Percentiles rank a stretch among this genome's conserved stretches.
phyloP scores from a whole-genome alignment of 1,140 invertebrate species.

The Chrysopa pallens region DNA sequence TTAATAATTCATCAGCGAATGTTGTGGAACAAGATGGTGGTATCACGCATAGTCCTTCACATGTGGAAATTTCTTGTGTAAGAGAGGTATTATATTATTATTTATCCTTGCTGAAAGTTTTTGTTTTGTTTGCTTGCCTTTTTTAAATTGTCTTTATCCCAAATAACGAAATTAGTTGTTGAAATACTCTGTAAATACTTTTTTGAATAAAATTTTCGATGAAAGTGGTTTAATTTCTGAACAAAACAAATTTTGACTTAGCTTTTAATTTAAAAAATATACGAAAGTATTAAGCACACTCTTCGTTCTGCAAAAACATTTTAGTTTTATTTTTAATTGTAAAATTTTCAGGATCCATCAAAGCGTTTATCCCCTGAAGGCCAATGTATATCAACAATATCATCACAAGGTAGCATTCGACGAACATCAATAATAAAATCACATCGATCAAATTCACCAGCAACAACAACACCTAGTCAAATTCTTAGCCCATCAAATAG shows the following conservation, averaged over 20 bases:
- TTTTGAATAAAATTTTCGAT: too few species aligned
- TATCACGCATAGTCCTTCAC: neutral
- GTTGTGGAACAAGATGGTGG: neutral
- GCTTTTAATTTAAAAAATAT: too few species aligned
- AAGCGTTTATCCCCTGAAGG: constrained; percentile 30
- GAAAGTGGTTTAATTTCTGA: too few species aligned
- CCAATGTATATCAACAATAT: constrained; percentile 28
- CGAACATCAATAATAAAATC: constrained; percentile 21
- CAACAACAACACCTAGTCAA: constrained; percentile 25
- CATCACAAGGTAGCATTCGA: constrained; percentile 25
- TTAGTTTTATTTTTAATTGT: neutral
- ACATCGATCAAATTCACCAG: constrained; percentile 31
- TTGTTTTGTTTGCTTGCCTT: too few species aligned
- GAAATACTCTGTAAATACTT: too few species aligned
- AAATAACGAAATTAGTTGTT: too few species aligned
- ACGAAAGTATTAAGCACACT: too few species aligned
- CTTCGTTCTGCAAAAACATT: too few species aligned
- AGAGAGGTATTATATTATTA: constrained; percentile 1
- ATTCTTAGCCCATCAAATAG: constrained; percentile 30
- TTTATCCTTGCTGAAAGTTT: too few species aligned
- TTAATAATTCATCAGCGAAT: constrained; percentile 30
- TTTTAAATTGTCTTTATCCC: too few species aligned
- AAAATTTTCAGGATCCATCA: constrained; percentile 14
- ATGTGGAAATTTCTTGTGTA: constrained; percentile 7
- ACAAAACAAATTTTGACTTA: too few species aligned